phyloP scores from a whole-genome alignment of 2,113 vertebrate species.

The Cygnus atratus region DNA sequence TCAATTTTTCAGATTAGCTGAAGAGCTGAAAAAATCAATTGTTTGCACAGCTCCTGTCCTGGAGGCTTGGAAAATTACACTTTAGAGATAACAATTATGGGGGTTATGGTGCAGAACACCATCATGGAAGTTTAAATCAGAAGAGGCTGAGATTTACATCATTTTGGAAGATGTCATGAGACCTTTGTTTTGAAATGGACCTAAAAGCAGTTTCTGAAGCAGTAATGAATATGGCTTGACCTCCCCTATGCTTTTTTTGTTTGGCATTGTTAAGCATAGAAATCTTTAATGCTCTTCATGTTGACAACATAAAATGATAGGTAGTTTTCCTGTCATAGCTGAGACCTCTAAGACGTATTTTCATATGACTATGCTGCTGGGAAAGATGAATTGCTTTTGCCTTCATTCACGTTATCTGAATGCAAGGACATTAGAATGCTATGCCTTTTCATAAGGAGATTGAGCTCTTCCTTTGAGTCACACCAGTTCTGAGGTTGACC shows the following conservation, averaged over 20 bases:
- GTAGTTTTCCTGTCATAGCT: neutral
- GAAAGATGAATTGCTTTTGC: neutral
- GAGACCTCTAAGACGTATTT: neutral
- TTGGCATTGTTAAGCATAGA: neutral
- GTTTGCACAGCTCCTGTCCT: neutral
- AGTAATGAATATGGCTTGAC: neutral
- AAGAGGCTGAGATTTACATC: neutral
- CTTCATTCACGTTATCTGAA: neutral
- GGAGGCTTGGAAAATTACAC: conserved; percentile 6
- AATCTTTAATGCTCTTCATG: neutral
- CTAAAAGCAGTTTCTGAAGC: neutral
- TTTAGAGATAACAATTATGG: neutral
- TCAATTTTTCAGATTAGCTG: neutral
- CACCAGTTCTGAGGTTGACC: neutral
- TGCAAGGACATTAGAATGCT: neutral
- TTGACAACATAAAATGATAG: neutral
- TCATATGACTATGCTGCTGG: neutral
- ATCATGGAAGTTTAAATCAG: neutral
- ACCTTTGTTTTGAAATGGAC: neutral
- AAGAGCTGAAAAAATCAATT: conserved; percentile 6
- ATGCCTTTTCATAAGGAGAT: neutral
- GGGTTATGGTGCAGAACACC: neutral
- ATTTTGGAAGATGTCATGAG: neutral
- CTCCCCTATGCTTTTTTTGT: neutral
- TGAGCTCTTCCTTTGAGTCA: neutral